Evolutionary conservation across 2,888 invertebrate species (phyloP).

Genomic region (Drosophila prolongata): DNA sequence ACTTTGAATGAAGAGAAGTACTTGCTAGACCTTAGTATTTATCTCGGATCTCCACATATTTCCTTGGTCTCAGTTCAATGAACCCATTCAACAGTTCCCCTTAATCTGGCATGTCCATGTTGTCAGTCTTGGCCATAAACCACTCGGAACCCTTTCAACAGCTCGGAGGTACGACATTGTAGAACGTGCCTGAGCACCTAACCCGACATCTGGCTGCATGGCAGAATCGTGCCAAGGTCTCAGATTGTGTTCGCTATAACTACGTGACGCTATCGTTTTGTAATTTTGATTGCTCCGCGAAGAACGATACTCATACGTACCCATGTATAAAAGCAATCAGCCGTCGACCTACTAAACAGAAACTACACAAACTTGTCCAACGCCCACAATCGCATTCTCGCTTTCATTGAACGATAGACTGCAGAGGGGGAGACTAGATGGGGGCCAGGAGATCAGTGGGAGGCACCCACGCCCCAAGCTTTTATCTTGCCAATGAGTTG

Average conservation of each 20-base stretch:
- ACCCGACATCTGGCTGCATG: constrained; percentile 49
- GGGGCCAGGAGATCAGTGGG: constrained; percentile 27
- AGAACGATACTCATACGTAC: constrained; percentile 40
- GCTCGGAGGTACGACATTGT: constrained; percentile 22
- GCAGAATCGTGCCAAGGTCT: constrained; percentile 77
- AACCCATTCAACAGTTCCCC: constrained; percentile 21
- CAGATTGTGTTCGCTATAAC: constrained; percentile 68
- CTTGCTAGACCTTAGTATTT: not conserved
- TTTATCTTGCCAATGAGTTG: constrained; percentile 31
- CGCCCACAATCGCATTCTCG: constrained; percentile 55
- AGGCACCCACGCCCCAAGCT: constrained; percentile 27
- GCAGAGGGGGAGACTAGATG: not conserved
- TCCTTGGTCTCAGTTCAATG: constrained; percentile 5
- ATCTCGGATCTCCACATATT: constrained; percentile 1
- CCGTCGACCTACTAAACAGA: constrained; percentile 56
- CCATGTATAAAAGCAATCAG: constrained; percentile 29
- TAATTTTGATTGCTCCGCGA: constrained; percentile 48
- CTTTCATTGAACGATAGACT: constrained; percentile 47
- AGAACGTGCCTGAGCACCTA: constrained; percentile 56
- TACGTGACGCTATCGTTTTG: constrained; percentile 70
- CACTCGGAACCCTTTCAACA: constrained; percentile 33
- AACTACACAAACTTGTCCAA: constrained; percentile 67
- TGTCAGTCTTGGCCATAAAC: constrained; percentile 25
- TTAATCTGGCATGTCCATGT: constrained; percentile 1
- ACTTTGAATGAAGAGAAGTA: not conserved